Evolutionary conservation across 2,888 invertebrate species (phyloP), one percentile per base, ranked within the genome.

Genomic region (Philopedon plagiatum): DNA sequence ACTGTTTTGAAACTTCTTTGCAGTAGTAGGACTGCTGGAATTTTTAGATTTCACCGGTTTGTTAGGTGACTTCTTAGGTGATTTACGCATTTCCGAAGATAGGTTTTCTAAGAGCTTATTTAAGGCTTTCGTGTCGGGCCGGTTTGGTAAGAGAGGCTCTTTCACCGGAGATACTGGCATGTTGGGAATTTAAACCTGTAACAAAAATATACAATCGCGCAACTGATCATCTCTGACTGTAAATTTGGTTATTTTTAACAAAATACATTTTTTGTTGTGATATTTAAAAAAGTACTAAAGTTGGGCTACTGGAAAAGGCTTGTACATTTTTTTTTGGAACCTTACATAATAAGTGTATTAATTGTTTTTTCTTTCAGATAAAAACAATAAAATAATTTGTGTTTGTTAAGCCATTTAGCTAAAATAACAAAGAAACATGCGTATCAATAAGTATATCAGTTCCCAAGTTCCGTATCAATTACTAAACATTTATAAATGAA

Each of bases 111-210:
- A 29, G 13, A 54, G 29, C 18, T 29, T 26, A 26, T 54, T 54
- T 3, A 54, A 18, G 4, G 51, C 51, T 54, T 54, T 54, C 2
- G 51, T 54, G 7, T 54, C 51, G 3, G 51, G 51, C 13, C 29
- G 29, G 13, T 9, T 5, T 0, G 51, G 51, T 7, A 54, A 54
- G 18, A 54, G 18, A n/a, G n/a, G n/a, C n/a, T n/a, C n/a, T n/a
- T n/a, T n/a, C n/a, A n/a, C n/a, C n/a, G 29, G 51, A 15, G 51
- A 54, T 18, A 2, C 51, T 26, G 51, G 51, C 51, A 54, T 54
- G 9, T 9, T 18, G 13, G 9, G 23, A n/a, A 5, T 26, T 29
- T 46, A 9, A n/a, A 21, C 9, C 51, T 54, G 32, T 29, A 54
- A 54, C 21, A 54, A 29, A 29, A 13, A 26, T 29, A 18, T 21